Evolutionary conservation across 2,888 invertebrate genomes (phyloP).

Genomic region (Strigamia transsilvanica): DNA sequence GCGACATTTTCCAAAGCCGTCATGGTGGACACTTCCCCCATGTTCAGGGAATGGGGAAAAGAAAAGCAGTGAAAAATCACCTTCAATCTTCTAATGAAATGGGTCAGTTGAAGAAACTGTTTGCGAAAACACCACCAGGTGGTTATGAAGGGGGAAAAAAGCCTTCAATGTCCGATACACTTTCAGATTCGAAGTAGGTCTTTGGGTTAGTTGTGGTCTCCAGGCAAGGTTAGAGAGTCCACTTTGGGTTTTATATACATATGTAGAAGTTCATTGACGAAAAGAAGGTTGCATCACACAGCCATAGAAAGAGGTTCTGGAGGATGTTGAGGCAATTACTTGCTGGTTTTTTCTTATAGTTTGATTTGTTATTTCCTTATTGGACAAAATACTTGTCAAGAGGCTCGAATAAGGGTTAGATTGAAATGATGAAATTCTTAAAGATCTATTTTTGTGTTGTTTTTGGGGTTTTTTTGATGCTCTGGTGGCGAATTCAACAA

Average conservation of each 20-base stretch:
- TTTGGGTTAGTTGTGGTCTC: conserved; percentile 27
- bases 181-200: conserved; percentile 32
- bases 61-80: conserved; percentile 22
- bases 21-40: conserved; percentile 1
- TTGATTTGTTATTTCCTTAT: conserved; percentile 46
- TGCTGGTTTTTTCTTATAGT: conserved; percentile 3
- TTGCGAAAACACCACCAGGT: conserved; percentile 25
- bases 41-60: neutral
- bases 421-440: neutral
- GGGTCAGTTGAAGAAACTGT: conserved; percentile 23
- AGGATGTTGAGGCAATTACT: conserved; percentile 38
- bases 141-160: neutral
- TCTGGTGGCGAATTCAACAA: no score
- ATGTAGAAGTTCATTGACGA: conserved; percentile 38
- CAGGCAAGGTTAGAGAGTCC: conserved; percentile 30
- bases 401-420: neutral
- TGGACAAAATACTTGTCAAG: neutral
- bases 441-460: no score
- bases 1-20: neutral
- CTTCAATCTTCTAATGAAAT: neutral
- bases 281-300: conserved; percentile 1
- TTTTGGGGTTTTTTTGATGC: no score
- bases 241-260: conserved; percentile 32
- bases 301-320: conserved; percentile 17
- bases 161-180: neutral